Percentiles rank a stretch among this genome's conserved stretches.
Evolutionary conservation across 2,797 vertebrate species (phyloP).

Genomic region (Anguilla megastoma): DNA sequence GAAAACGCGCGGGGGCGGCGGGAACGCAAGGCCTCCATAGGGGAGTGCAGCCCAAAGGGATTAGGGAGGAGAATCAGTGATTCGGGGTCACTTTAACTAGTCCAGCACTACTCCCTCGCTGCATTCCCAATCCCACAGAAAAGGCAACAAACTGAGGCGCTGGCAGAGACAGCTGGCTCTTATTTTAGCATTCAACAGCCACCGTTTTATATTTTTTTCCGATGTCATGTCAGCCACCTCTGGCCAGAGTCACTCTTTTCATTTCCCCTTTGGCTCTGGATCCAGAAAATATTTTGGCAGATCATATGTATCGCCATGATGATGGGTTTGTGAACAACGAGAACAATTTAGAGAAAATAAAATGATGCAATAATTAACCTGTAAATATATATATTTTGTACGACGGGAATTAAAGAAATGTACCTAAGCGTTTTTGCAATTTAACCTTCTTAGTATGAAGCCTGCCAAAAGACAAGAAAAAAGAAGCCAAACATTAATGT

Average conservation of each 20-base stretch:
- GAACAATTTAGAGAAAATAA: background rate
- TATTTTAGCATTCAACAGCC: background rate
- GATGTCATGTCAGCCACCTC: background rate
- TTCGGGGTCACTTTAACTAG: slow-evolving; percentile 42
- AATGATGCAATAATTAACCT: background rate
- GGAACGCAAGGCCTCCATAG: slow-evolving; percentile 55
- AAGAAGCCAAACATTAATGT: background rate
- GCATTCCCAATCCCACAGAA: slow-evolving; percentile 41
- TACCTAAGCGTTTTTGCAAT: background rate
- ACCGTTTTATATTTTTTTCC: background rate
- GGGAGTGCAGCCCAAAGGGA: slow-evolving; percentile 35
- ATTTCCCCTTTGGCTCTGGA: background rate
- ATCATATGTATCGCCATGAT: background rate
- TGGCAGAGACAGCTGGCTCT: background rate
- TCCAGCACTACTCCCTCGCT: slow-evolving; percentile 23
- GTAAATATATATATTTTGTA: background rate
- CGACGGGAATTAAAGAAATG: background rate
- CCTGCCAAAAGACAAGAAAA: background rate
- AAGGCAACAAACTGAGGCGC: slow-evolving; percentile 15
- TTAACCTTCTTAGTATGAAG: background rate
- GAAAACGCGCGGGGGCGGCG: slow-evolving; percentile 54
- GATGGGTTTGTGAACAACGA: background rate
- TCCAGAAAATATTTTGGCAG: background rate
- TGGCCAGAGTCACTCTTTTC: background rate
- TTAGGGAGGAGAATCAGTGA: slow-evolving; percentile 43